A percentile compares a stretch with the other conserved stretches of the same genome.
Conservation (phyloP, 2,888 invertebrate genomes). For the Oegoconia quadripuncta region DNA sequence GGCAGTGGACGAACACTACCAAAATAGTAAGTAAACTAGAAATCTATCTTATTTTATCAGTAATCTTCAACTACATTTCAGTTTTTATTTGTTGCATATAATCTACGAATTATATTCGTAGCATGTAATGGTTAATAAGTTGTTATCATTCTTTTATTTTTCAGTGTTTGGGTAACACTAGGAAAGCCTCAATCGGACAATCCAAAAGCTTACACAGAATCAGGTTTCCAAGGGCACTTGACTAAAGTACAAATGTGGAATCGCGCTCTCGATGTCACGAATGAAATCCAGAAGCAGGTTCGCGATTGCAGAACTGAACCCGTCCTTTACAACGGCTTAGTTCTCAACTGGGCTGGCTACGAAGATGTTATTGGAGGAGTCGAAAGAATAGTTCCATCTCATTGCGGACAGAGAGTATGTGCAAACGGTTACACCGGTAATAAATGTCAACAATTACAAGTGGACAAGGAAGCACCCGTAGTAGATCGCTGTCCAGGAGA, state of each 20-base stretch:
- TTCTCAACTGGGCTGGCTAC: slow-evolving; percentile 96
- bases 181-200: slow-evolving; percentile 92
- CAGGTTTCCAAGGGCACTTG: slow-evolving; percentile 96
- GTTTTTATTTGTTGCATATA: too few species aligned
- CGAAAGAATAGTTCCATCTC: slow-evolving; percentile 93
- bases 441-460: slow-evolving; percentile 90
- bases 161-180: slow-evolving; percentile 93
- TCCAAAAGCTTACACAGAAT: slow-evolving; percentile 89
- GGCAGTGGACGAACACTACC: slow-evolving; percentile 90
- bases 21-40: slow-evolving; percentile 83
- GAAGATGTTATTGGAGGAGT: slow-evolving; percentile 93
- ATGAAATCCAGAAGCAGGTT: slow-evolving; percentile 96
- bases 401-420: slow-evolving; percentile 94
- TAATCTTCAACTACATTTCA: too few species aligned
- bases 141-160: slow-evolving; percentile 32
- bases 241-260: slow-evolving; percentile 98
- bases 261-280: slow-evolving; percentile 92
- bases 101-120: too few species aligned
- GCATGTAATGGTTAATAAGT: background rate
- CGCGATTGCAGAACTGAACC: slow-evolving; percentile 95
- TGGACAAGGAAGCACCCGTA: slow-evolving; percentile 91
- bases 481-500: slow-evolving; percentile 96
- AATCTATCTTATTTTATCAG: background rate
- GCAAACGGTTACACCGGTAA: slow-evolving; percentile 91
- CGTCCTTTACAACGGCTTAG: slow-evolving; percentile 90